Evolutionary conservation across 2,888 invertebrate species (phyloP), one percentile per base, ranked within the genome.

Genomic region (Leucozona laternaria): DNA sequence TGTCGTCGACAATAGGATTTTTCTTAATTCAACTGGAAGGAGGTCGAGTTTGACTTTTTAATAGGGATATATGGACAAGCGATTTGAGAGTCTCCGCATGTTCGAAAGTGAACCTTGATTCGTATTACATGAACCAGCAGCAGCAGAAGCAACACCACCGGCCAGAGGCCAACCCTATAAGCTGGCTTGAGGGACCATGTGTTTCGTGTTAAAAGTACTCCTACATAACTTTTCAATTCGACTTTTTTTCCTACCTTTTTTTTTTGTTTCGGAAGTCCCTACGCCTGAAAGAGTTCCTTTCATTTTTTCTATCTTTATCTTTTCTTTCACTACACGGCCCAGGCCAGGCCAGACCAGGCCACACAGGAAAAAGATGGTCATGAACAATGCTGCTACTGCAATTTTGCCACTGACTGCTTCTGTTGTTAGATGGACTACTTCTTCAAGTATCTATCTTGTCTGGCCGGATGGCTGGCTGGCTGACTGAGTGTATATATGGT

Each of bases 211-310:
- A 71, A 64, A 37, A 71, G 60, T 78, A 50, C 82, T 86, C 55
- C 78, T 66, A 86, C 86, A 86, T 82, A 86, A 86, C 82, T 86
- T 86, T 86, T 86, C 78, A 82, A 86, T 86, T 82, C 82, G 50
- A 70, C 66, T 76, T 66, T 68, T 79, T 79, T 2, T 34, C 6
- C 10, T 57, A 17, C 10, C 15, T 43, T 17, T 64, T 48, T 43
- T 17, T 64, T 48, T 75, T 45, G 45, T 68, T 50, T 50, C 48
- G 25, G 75, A 60, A 66, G 48, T 48, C 64, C 64, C 45, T 48
- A 66, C 64, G 64, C 45, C 28, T 48, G 62, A 62, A 43, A 43
- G 57, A 79, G 79, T 75, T 75, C 17, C 45, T 57, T 50, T 40
- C 60, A 40, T 45, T 75, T 73, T 34, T 15, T 25, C 25, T 31